Evolutionary conservation across 2,113 vertebrate species (phyloP).

Genomic region (Pelvicachromis taeniatus): DNA sequence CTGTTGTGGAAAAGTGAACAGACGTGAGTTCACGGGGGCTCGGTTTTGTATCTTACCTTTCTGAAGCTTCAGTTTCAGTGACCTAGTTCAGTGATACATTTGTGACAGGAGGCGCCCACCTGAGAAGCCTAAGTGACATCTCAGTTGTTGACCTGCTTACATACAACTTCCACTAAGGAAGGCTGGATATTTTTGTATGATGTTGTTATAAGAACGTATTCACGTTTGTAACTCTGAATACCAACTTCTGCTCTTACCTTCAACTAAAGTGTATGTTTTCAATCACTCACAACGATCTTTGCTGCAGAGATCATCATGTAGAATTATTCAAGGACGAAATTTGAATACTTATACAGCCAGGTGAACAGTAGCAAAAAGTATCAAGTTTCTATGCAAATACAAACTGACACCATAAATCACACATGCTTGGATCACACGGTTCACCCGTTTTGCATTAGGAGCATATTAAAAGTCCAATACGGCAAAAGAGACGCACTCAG

Average conservation of each 20-base stretch:
- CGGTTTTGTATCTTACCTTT: background rate
- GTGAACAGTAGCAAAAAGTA: constrained; percentile 2
- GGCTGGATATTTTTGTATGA: no score
- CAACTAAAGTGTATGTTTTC: background rate
- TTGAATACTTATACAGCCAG: constrained; percentile 39
- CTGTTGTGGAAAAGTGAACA: background rate
- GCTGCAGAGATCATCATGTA: constrained; percentile 32
- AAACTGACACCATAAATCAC: constrained; percentile 53
- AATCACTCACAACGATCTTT: constrained; percentile 15
- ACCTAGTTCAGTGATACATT: background rate
- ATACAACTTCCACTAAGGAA: background rate
- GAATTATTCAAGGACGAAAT: constrained; percentile 64
- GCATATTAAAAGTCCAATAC: background rate
- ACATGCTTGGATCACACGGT: background rate
- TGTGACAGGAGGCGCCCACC: background rate
- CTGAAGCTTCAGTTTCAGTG: background rate
- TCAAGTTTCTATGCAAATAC: constrained; percentile 56
- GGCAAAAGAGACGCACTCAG: background rate
- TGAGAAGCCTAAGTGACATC: background rate
- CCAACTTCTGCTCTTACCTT: background rate
- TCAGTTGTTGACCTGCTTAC: background rate
- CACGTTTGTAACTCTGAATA: background rate
- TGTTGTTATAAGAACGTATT: background rate
- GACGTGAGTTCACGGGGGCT: background rate
- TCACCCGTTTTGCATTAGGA: background rate